These are phyloP conservation scores for Falco concolor DNA, from an alignment of 2,797 vertebrate species.

Conservation along the genomic window DNA sequence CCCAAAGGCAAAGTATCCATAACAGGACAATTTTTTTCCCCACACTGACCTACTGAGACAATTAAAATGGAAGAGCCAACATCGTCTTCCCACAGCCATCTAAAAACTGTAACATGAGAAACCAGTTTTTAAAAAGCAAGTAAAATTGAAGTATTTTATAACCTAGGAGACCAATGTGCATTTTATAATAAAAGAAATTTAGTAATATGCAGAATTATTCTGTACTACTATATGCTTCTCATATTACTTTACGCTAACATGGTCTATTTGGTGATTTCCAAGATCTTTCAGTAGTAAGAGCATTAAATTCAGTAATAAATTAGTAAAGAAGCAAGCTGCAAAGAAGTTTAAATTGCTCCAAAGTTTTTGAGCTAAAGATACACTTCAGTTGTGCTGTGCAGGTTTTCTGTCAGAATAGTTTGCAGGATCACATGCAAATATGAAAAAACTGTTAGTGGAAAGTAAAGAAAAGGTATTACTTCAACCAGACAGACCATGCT, in stretches of 20 bases:
- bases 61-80: not conserved
- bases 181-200: not conserved
- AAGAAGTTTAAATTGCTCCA: not conserved
- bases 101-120: not conserved
- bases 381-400: not conserved
- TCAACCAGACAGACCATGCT: not conserved
- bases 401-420: not conserved
- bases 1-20: not conserved
- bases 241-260: not conserved
- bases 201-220: not conserved
- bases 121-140: accelerated
- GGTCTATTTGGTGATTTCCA: not conserved
- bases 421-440: not conserved
- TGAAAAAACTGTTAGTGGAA: not conserved
- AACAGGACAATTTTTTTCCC: not conserved
- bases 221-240: not conserved
- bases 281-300: not conserved
- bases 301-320: not conserved
- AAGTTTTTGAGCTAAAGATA: not conserved
- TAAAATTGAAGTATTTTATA: not conserved
- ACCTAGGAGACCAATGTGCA: not conserved
- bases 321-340: not conserved
- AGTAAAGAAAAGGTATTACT: not conserved
- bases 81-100: not conserved
- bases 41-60: not conserved